phyloP scores from a whole-genome alignment of 2,797 vertebrate species.

The Pachyuromys duprasi region DNA sequence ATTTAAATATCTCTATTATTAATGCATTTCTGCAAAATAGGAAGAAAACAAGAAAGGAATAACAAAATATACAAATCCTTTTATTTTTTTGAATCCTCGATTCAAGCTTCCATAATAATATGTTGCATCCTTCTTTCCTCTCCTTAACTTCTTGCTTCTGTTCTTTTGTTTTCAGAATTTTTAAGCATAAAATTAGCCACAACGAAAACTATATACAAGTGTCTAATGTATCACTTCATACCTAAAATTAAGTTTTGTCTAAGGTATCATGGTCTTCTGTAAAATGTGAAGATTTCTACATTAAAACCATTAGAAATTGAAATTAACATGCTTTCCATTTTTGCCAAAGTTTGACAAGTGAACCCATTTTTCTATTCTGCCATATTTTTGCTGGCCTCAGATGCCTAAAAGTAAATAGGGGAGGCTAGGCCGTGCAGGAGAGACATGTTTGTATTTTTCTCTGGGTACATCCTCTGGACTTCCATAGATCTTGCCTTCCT shows the following conservation, averaged over 20 bases:
- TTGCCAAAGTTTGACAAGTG: conserved; percentile 45
- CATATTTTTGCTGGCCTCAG: conserved; percentile 20
- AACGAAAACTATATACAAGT: background rate
- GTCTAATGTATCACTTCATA: background rate
- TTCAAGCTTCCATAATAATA: background rate
- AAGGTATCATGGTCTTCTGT: background rate
- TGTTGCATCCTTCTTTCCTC: background rate
- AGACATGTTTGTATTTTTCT: conserved; percentile 52
- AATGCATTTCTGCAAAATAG: background rate
- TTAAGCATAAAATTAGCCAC: background rate
- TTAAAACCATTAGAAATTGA: conserved; percentile 2
- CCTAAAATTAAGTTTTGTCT: background rate
- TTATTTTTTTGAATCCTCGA: background rate
- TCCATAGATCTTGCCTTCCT: conserved; percentile 65
- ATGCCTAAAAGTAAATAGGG: conserved; percentile 7
- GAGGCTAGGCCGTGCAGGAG: background rate
- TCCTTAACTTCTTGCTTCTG: conserved; percentile 4
- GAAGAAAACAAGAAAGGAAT: conserved; percentile 15
- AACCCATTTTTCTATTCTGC: conserved; percentile 3
- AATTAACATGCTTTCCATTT: background rate
- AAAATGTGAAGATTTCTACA: background rate
- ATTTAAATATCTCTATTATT: conserved; percentile 3
- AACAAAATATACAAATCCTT: background rate
- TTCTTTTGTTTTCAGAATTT: background rate
- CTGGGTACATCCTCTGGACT: conserved; percentile 29